Base-by-base conservation (phyloP, 1,140 invertebrate genomes). In the Drosophila bocki region DNA sequence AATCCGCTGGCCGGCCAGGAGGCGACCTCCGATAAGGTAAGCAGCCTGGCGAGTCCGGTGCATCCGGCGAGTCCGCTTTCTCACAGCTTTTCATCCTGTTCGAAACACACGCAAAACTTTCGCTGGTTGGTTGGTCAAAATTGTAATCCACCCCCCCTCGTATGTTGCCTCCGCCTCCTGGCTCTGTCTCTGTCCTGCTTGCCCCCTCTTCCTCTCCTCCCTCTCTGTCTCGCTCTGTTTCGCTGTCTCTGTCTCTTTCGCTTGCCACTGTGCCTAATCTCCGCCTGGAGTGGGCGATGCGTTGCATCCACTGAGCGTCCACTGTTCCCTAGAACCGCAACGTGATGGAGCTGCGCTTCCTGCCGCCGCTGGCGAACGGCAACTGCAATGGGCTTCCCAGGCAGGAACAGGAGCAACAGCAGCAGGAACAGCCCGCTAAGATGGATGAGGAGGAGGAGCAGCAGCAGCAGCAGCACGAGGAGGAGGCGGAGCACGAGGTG, bases 1-100 rank as follows among this genome's bases (percentile, higher is more conserved):
- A 96, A 96, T 94, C 95, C 95, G 22, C 86, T 96, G 42, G 95
- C 95, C 29, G 95, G 95, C 13, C 95, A 95, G 70, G 94, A 93
- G 45, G 54, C 85, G 19, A 41, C 51, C 12, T 85, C 90, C n/a
- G 92, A 93, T 32, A 93, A 93, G 92, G 92, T 93, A 75, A 81
- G 85, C 11, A 5, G 7, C 22, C 8, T 12, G 17, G 3, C 4
- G 1, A 50, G 12, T 11, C 9, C 17, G 53, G 17, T 39, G 17
- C 15, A 26, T 19, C 17, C 29, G 50, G 50, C 37, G 15, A 39
- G 22, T 33, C 17, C 53, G 56, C 67, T 61, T 59, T 58, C 72
- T 62, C 51, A 69, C 53, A 60, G 63, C 67, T 78, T 60, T 78
- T 60, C 72, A 68, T 62, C 54, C 67, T 71, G 74, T 76, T 65